phyloP scores from a whole-genome alignment of 1,140 invertebrate species.

The Cydia strobilella region DNA sequence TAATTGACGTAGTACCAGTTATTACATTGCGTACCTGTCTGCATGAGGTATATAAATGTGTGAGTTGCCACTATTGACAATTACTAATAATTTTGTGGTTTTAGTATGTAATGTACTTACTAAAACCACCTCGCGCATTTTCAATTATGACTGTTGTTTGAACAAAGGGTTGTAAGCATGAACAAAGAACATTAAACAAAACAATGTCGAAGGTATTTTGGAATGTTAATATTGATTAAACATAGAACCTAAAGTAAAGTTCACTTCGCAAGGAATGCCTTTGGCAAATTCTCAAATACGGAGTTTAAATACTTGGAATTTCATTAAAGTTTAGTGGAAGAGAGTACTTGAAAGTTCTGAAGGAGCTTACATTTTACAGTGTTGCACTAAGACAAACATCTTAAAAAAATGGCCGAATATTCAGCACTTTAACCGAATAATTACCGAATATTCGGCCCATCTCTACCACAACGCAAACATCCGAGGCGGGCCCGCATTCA shows the following conservation, averaged over 20 bases:
- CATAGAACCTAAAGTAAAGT: constrained; percentile 29
- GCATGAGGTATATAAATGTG: background rate
- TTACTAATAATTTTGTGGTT: background rate
- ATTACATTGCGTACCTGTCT: too few relatives aligned
- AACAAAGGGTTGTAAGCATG: background rate
- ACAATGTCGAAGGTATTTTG: constrained; percentile 21
- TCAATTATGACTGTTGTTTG: background rate
- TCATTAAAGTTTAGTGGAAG: constrained; percentile 46
- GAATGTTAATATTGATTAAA: constrained; percentile 29
- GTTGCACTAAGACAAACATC: too few relatives aligned
- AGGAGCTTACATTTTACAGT: too few relatives aligned
- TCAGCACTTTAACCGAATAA: too few relatives aligned
- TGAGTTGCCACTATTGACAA: background rate
- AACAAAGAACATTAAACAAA: background rate
- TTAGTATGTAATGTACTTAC: background rate
- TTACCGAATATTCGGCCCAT: too few relatives aligned
- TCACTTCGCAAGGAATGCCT: constrained; percentile 38
- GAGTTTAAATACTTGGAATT: constrained; percentile 48
- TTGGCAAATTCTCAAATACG: constrained; percentile 39
- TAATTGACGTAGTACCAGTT: background rate
- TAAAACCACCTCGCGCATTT: background rate
- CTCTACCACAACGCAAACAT: constrained; percentile 46
- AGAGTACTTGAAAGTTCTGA: too few relatives aligned
- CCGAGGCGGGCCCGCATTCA: constrained; percentile 41
- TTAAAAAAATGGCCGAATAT: too few relatives aligned